Base-by-base conservation (phyloP, 2,888 invertebrate species). In the Zaprionus bogoriensis region DNA sequence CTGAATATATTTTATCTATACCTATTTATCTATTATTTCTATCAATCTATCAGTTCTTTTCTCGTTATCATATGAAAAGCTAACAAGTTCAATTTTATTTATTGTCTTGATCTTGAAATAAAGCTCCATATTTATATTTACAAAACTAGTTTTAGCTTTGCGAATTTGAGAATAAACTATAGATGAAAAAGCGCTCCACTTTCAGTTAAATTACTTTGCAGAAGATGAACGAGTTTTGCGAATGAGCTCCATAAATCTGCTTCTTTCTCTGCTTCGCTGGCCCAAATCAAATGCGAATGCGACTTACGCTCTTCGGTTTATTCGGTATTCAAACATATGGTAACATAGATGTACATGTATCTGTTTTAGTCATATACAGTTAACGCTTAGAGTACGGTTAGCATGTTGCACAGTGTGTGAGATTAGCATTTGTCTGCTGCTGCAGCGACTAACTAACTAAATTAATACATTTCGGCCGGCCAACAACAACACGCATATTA, bases 401-500 rank as follows among this genome's bases (percentile, higher is more conserved):
- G 32, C 14, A 36, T 14, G 32, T 36, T 7, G 32, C 17, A 17
- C 32, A 14, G 19, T 7, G 22, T 39, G 10, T 58, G 58, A 58
- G 57, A 73, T 77, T 82, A 57, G 57, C 52, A 61, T 57, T 52
- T 64, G 60, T 65, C 38, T 58, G 47, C 55, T 59, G 45, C 67
- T 64, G 50, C 25, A 38, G 50, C 25, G 32, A 67, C 44, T 63
- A 41, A 62, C 55, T 48, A 41, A 52, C 80, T 76, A 83, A 83
- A 73, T 79, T 86, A 79, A 79, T 86, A 86, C 80, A 72, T 82
- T 57, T 67, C 28, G 60, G 48, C n/a, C n/a, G n/a, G n/a, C n/a
- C 46, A 51, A 45, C 47, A 66, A 23, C 25, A 69, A 23, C 19
- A 51, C 10, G 2, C 5, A 23, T 23, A n/a, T 17, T 14, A 30